Conservation (phyloP, 2,888 invertebrate genomes). For the Orthosia gracilis region DNA sequence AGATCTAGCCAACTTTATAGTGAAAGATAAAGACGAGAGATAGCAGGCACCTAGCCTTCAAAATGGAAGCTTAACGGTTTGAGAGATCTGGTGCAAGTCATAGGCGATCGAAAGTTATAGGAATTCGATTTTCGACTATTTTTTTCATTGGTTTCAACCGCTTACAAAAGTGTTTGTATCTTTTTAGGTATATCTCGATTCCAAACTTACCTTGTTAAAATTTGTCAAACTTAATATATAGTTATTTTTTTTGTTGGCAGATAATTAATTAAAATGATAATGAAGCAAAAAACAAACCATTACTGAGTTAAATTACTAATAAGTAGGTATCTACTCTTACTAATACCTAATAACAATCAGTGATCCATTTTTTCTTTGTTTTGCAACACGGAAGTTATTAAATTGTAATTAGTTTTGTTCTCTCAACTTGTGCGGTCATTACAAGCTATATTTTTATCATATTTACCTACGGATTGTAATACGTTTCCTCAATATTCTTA, state of each 20-base stretch:
- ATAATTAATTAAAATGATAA: too few species aligned
- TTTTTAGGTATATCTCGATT: neutral
- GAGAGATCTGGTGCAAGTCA: constrained; percentile 12
- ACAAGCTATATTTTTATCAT: neutral
- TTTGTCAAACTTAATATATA: neutral
- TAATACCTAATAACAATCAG: neutral
- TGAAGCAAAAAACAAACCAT: too few species aligned
- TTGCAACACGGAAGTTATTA: constrained; percentile 2
- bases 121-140: neutral
- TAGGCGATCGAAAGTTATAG: neutral
- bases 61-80: constrained; percentile 26
- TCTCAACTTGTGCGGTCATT: neutral
- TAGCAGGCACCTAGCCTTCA: constrained; percentile 15
- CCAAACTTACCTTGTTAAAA: neutral
- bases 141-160: neutral
- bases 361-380: neutral
- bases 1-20: constrained; percentile 31
- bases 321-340: too few species aligned
- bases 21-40: constrained; percentile 19
- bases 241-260: neutral
- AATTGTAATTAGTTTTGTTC: neutral
- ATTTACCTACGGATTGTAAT: neutral
- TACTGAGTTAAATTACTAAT: too few species aligned
- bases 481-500: too few species aligned
- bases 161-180: neutral